These are phyloP conservation scores for Entomobrya multifasciata DNA, from an alignment of 2,888 invertebrate genomes.

Conservation along the genomic window DNA sequence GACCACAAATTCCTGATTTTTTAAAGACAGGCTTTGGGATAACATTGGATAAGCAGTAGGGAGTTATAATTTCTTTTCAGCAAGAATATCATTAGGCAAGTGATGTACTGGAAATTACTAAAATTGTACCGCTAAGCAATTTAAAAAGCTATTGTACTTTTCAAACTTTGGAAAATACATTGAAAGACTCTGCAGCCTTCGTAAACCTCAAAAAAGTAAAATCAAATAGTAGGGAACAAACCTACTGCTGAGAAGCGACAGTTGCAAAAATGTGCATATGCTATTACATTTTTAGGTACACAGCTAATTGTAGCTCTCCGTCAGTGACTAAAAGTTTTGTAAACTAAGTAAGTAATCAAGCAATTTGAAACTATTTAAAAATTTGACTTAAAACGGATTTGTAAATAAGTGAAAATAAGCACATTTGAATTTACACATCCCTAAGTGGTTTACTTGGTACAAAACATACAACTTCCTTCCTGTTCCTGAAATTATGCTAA, in stretches of 20 bases:
- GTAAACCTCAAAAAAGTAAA: slow-evolving; percentile 1
- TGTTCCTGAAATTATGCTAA: slow-evolving; percentile 23
- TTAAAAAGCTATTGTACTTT: not conserved
- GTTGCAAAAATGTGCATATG: not conserved
- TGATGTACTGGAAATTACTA: slow-evolving; percentile 30
- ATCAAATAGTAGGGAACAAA: slow-evolving; percentile 7
- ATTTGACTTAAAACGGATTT: not conserved
- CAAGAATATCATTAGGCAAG: not conserved
- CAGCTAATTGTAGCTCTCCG: too few species aligned
- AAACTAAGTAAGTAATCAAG: too few species aligned
- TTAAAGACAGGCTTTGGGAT: not conserved
- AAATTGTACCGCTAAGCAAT: slow-evolving; percentile 33
- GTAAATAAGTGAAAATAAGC: slow-evolving; percentile 17
- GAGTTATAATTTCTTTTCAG: too few species aligned
- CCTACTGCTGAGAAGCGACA: slow-evolving; percentile 8
- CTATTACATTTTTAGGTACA: too few species aligned
- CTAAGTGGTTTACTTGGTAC: too few species aligned
- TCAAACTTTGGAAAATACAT: not conserved
- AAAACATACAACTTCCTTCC: slow-evolving; percentile 42
- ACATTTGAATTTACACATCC: too few species aligned
- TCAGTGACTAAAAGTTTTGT: too few species aligned
- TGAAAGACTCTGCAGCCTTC: not conserved
- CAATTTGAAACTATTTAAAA: too few species aligned
- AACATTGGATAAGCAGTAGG: too few species aligned
- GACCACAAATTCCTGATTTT: slow-evolving; percentile 16